Percentiles rank a stretch among this genome's conserved stretches.
phyloP scores from a whole-genome alignment of 2,888 invertebrate species.

The Eremobia ochroleuca region DNA sequence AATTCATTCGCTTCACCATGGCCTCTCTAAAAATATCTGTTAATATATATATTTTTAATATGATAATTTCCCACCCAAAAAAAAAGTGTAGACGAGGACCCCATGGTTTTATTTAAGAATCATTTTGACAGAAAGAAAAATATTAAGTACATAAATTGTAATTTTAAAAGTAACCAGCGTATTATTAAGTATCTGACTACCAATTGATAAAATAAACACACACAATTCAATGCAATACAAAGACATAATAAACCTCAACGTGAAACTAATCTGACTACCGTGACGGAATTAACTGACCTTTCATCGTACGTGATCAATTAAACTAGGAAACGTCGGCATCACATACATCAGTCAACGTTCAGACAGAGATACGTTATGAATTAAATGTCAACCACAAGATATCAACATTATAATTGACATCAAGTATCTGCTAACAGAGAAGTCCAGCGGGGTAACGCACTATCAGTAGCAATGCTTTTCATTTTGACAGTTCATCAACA shows the following conservation, averaged over 20 bases:
- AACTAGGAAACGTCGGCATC: conserved; percentile 53
- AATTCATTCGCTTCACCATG: no score
- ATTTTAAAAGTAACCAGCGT: neutral
- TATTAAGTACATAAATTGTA: neutral
- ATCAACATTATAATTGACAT: conserved; percentile 10
- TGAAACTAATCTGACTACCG: conserved; percentile 70
- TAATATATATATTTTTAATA: no score
- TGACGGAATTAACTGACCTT: conserved; percentile 69
- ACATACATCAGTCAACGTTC: conserved; percentile 45
- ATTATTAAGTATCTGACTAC: neutral
- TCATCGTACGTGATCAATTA: conserved; percentile 78
- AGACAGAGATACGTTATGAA: conserved; percentile 34
- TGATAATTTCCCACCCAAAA: no score
- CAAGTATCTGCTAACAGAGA: conserved; percentile 10
- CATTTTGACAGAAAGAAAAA: neutral
- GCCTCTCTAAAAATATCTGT: no score
- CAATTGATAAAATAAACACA: conserved; percentile 3
- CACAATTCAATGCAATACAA: neutral
- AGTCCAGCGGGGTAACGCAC: no score
- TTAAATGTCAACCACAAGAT: conserved; percentile 29
- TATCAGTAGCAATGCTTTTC: no score
- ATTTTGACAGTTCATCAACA: no score
- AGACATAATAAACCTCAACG: conserved; percentile 55
- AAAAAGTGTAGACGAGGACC: neutral
- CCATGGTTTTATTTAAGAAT: neutral